Conservation (phyloP, 2,797 vertebrate species). For the Naso thynnoides region DNA sequence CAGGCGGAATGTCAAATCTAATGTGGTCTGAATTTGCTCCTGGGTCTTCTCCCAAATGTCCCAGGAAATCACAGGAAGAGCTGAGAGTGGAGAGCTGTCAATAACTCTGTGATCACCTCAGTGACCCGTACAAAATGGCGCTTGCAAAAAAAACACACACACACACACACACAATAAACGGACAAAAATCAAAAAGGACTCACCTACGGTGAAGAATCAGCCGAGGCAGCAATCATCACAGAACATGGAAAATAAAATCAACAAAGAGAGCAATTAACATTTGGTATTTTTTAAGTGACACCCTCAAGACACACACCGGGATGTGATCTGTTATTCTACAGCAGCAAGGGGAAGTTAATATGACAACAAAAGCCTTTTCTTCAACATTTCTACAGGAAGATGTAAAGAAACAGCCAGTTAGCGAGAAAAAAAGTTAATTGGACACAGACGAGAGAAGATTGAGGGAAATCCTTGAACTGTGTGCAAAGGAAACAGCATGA, state of each 20-base stretch:
- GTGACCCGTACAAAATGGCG: neutral
- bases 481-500: constrained; percentile 41
- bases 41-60: neutral
- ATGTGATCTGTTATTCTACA: constrained; percentile 17
- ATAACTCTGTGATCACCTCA: neutral
- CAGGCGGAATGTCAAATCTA: neutral
- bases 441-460: constrained; percentile 41
- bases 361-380: constrained; percentile 19
- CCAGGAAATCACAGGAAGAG: too few species aligned
- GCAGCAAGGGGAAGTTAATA: constrained; percentile 23
- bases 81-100: neutral
- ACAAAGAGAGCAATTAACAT: constrained; percentile 55
- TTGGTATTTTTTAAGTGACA: neutral
- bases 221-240: constrained; percentile 36
- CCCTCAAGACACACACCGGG: constrained; percentile 24
- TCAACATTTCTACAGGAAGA: constrained; percentile 11
- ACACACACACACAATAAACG: constrained; percentile 1
- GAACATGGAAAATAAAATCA: constrained; percentile 68
- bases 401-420: constrained; percentile 33
- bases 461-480: constrained; percentile 38
- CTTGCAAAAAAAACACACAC: neutral
- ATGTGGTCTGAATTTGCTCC: neutral
- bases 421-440: constrained; percentile 56
- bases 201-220: constrained; percentile 69
- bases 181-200: constrained; percentile 62